Evolutionary conservation across 2,113 vertebrate species (phyloP), one percentile per base, ranked within the genome.

Genomic region (Malurus melanocephalus): DNA sequence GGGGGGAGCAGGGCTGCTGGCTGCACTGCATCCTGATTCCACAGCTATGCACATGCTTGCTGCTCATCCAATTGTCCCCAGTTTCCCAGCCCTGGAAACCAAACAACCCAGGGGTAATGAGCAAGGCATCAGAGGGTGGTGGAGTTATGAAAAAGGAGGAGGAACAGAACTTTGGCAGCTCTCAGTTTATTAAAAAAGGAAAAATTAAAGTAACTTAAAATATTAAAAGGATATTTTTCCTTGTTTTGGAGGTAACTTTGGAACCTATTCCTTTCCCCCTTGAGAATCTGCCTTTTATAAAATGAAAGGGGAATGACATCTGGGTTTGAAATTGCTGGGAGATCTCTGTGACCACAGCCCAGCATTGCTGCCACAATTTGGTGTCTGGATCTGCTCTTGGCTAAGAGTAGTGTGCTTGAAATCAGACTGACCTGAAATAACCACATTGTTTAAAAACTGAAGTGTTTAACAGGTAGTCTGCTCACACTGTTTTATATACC

Each of bases 321-420:
- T 73, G 32, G 13, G 19, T 80, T 71, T 69, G 56, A 79, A 92
- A 40, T 52, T 75, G 33, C 49, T 46, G 76, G 53, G 43, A 49
- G 24, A n/a, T 79, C 43, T 75, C 49, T 76, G 19, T 67, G 68
- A 79, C 40, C 62, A 42, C 77, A 89, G 67, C 64, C 30, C n/a
- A 42, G 51, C 14, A 11, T 49, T 3, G 1, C 26, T 0, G 0
- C 69, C 66, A 61, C 0, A 0, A 33, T 64, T 78, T 10, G 12
- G 40, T 48, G 15, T 65, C 38, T 45, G 15, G 43, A 81, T 46
- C 28, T 24, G 43, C 49, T 77, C 20, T 72, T 52, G 17, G 13
- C 30, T 75, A 23, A n/a, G 9, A 46, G 40, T 0, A 2, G 15
- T 1, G 8, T 69, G 26, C 27, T 49, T 81, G 57, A 59, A 48